Percentiles rank a stretch among this genome's conserved stretches.
These are phyloP conservation scores for Calliscelio sp. DNA, from an alignment of 2,888 invertebrate species.

Conservation along the genomic window DNA sequence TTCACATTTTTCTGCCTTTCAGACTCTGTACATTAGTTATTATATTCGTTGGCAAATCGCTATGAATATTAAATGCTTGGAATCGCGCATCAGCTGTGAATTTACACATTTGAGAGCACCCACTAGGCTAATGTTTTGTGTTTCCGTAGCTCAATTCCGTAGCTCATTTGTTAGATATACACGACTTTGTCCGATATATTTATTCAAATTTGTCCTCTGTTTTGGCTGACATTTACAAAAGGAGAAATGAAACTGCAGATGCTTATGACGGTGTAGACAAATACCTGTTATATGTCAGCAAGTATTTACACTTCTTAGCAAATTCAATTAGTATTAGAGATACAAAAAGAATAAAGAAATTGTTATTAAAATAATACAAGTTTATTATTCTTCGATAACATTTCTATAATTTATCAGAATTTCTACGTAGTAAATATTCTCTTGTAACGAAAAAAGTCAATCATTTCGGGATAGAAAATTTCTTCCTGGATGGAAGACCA, in stretches of 20 bases:
- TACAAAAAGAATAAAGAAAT: too few relatives aligned
- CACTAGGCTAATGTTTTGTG: slow-evolving; percentile 11
- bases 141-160: background rate
- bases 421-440: too few relatives aligned
- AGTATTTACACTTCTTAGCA: too few relatives aligned
- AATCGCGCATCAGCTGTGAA: slow-evolving; percentile 9
- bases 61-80: slow-evolving; percentile 58
- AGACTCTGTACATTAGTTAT: slow-evolving; percentile 51
- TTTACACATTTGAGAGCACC: slow-evolving; percentile 23
- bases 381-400: too few relatives aligned
- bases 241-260: too few relatives aligned
- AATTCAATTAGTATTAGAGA: too few relatives aligned
- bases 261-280: too few relatives aligned
- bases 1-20: slow-evolving; percentile 58
- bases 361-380: too few relatives aligned
- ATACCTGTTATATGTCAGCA: too few relatives aligned
- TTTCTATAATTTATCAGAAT: too few relatives aligned
- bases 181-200: slow-evolving; percentile 1
- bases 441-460: background rate
- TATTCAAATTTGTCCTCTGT: background rate
- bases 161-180: slow-evolving; percentile 11
- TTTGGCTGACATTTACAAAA: too few relatives aligned
- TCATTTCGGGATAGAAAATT: background rate
- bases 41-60: slow-evolving; percentile 48
- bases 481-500: background rate